Evolutionary conservation across 2,888 invertebrate genomes (phyloP).

Genomic region (Drosophila acutilabella): DNA sequence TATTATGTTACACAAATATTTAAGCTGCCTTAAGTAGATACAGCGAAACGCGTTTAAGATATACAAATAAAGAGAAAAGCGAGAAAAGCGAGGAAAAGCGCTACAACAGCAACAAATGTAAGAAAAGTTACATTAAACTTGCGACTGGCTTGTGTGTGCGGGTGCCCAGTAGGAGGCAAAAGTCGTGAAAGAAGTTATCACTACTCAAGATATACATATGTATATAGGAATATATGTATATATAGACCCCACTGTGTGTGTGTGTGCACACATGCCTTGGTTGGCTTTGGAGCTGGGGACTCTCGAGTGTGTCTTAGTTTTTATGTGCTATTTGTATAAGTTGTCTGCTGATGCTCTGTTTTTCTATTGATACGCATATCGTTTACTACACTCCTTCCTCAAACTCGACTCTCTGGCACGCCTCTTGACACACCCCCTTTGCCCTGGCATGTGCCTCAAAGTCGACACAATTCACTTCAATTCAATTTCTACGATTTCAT

Average conservation of each 20-base stretch:
- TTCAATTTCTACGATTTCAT: constrained; percentile 80
- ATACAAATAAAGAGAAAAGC: constrained; percentile 67
- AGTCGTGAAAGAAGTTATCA: constrained; percentile 79
- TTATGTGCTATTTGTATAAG: constrained; percentile 74
- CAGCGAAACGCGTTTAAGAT: constrained; percentile 80
- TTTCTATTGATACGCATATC: constrained; percentile 78
- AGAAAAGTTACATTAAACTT: constrained; percentile 73
- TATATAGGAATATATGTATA: constrained; percentile 3
- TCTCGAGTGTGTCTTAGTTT: constrained; percentile 45
- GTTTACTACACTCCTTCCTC: constrained; percentile 54
- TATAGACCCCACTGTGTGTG: not conserved
- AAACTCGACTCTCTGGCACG: not conserved
- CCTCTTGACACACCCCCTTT: not conserved
- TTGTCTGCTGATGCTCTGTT: constrained; percentile 64
- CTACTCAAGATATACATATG: constrained; percentile 62
- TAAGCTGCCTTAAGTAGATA: constrained; percentile 80
- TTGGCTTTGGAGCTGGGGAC: constrained; percentile 16
- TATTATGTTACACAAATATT: constrained; percentile 81
- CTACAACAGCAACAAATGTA: constrained; percentile 40
- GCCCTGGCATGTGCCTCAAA: constrained; percentile 3
- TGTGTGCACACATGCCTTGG: constrained; percentile 22
- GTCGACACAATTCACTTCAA: constrained; percentile 68
- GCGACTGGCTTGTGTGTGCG: constrained; percentile 38
- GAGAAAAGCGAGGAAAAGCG: constrained; percentile 58
- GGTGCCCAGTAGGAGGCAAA: constrained; percentile 70